Evolutionary conservation across 2,888 invertebrate genomes (phyloP).

Genomic region (Hipparchia semele): DNA sequence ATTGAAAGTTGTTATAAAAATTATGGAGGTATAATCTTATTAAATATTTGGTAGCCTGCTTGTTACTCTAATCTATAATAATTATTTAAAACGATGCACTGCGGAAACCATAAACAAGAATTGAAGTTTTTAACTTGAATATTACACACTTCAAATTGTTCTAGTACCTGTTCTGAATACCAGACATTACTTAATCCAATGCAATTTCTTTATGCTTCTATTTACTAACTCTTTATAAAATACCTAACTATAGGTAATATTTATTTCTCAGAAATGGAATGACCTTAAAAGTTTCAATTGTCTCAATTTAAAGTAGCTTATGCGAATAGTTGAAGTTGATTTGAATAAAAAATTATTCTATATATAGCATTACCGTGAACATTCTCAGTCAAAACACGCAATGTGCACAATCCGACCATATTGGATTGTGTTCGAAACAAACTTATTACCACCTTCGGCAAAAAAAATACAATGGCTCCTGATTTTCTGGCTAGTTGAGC

Average conservation of each 20-base stretch:
- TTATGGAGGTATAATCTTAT: neutral
- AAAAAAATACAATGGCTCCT: slow-evolving; percentile 65
- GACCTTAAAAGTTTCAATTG: no score
- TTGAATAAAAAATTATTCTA: no score
- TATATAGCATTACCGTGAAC: slow-evolving; percentile 40
- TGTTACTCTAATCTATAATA: neutral
- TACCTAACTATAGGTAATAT: no score
- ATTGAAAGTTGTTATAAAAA: neutral
- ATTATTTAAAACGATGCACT: neutral
- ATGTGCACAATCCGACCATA: slow-evolving; percentile 28
- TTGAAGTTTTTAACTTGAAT: no score
- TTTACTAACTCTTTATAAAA: no score
- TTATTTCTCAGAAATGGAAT: no score
- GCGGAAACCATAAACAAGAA: no score
- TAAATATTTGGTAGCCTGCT: neutral
- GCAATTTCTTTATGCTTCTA: no score
- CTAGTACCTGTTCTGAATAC: no score
- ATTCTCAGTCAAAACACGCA: slow-evolving; percentile 56
- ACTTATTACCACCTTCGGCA: slow-evolving; percentile 60
- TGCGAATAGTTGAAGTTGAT: neutral
- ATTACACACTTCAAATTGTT: no score
- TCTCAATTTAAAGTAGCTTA: slow-evolving; percentile 9
- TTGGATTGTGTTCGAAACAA: slow-evolving; percentile 59
- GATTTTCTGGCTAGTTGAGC: slow-evolving; percentile 82
- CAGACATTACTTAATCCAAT: no score